A percentile compares a stretch with the other conserved stretches of the same genome.
These are phyloP conservation scores for Sciurus niger DNA, from an alignment of 2,113 vertebrate species.

Conservation along the genomic window DNA sequence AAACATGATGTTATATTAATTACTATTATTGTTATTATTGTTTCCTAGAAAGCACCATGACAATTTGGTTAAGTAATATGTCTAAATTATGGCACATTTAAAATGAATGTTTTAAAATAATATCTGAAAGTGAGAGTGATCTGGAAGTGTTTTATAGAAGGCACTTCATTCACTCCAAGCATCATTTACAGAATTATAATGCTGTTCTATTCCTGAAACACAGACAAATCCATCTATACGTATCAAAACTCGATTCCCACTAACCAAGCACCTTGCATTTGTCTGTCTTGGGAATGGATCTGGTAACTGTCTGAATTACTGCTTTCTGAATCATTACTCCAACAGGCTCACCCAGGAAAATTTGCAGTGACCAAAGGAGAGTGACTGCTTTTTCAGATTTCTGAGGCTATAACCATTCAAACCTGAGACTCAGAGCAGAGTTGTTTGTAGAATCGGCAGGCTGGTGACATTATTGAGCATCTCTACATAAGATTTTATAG, in stretches of 20 bases:
- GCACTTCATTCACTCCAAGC: not conserved
- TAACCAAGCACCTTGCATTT: not conserved
- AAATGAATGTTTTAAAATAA: not conserved
- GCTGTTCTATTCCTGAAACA: not conserved
- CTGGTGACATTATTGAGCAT: not conserved
- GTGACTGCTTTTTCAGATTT: not conserved
- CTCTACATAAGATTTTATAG: not conserved
- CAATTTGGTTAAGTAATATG: not conserved
- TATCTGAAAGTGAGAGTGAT: conserved; percentile 57
- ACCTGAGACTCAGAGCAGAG: conserved; percentile 24
- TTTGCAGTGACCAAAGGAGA: not conserved
- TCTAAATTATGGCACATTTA: not conserved
- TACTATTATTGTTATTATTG: not conserved
- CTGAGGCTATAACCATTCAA: not conserved
- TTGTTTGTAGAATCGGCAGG: not conserved
- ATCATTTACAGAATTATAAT: conserved; percentile 43
- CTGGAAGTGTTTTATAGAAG: conserved; percentile 26
- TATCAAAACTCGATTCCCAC: conserved; percentile 16
- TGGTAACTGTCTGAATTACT: not conserved
- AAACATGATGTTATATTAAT: not conserved
- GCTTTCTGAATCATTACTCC: not conserved
- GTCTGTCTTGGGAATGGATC: not conserved
- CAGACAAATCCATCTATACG: not conserved
- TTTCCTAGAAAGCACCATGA: conserved; percentile 8
- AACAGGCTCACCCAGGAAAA: not conserved